These are phyloP conservation scores for Phaethornis superciliosus DNA, from an alignment of 2,113 vertebrate species.

Conservation along the genomic window DNA sequence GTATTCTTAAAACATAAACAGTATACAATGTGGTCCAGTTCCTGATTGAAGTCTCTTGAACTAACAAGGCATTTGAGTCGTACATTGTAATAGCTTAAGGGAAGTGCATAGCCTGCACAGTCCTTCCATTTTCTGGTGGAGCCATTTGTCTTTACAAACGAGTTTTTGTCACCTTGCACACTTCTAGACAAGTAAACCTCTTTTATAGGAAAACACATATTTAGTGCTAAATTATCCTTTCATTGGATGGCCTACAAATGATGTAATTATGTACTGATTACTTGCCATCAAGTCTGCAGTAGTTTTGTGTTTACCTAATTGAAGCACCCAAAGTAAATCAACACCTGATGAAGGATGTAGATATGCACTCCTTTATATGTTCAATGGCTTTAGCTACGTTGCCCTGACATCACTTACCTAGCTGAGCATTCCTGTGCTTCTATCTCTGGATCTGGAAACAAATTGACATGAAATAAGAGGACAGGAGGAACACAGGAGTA, in stretches of 20 bases:
- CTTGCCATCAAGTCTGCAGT: neutral
- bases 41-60: conserved; percentile 2
- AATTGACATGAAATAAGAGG: neutral
- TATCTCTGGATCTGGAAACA: neutral
- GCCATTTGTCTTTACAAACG: neutral
- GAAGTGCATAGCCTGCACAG: neutral
- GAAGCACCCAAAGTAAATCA: neutral
- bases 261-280: neutral
- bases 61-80: neutral
- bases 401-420: neutral
- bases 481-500: neutral
- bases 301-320: neutral
- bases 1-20: neutral
- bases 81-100: neutral
- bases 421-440: neutral
- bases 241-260: neutral
- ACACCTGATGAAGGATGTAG: neutral
- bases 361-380: neutral
- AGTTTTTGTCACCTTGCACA: neutral
- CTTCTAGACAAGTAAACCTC: neutral
- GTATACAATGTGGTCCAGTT: neutral
- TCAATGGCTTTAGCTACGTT: neutral
- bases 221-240: neutral
- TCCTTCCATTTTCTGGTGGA: neutral
- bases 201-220: neutral